Conservation (phyloP, 92 coral and sea anemone genomes). For the Palythoa caribaeorum region DNA sequence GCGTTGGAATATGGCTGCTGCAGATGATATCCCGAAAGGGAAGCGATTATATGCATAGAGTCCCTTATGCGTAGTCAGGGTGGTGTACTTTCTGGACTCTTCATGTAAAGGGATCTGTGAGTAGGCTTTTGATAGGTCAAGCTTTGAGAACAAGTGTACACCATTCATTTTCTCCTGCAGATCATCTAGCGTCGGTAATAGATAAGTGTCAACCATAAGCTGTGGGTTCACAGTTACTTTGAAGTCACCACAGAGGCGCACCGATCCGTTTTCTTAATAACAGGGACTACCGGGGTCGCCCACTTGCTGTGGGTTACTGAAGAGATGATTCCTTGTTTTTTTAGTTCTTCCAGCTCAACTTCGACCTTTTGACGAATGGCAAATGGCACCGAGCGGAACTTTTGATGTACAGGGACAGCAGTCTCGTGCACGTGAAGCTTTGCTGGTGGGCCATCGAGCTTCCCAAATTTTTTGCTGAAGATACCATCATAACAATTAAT, state of each 20-base stretch:
- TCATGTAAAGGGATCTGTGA: too few relatives aligned
- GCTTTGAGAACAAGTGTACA: too few relatives aligned
- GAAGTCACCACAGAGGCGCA: too few relatives aligned
- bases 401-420: constrained; percentile 16
- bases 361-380: constrained; percentile 22
- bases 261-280: too few relatives aligned
- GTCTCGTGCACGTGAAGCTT: constrained; percentile 3
- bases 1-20: too few relatives aligned
- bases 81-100: too few relatives aligned
- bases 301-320: constrained; percentile 9
- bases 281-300: constrained; percentile 26
- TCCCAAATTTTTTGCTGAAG: neutral
- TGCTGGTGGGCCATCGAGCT: constrained; percentile 33
- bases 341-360: neutral
- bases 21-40: too few relatives aligned
- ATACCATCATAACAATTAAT: too few relatives aligned
- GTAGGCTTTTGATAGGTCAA: too few relatives aligned
- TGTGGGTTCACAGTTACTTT: neutral
- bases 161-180: too few relatives aligned
- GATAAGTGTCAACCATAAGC: neutral
- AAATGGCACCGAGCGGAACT: constrained; percentile 38
- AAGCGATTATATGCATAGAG: too few relatives aligned
- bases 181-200: neutral
- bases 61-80: too few relatives aligned
- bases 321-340: neutral